Percentiles rank a stretch among this genome's conserved stretches.
phyloP scores from a whole-genome alignment of 2,797 vertebrate genomes.

The Urocyon cinereoargenteus region DNA sequence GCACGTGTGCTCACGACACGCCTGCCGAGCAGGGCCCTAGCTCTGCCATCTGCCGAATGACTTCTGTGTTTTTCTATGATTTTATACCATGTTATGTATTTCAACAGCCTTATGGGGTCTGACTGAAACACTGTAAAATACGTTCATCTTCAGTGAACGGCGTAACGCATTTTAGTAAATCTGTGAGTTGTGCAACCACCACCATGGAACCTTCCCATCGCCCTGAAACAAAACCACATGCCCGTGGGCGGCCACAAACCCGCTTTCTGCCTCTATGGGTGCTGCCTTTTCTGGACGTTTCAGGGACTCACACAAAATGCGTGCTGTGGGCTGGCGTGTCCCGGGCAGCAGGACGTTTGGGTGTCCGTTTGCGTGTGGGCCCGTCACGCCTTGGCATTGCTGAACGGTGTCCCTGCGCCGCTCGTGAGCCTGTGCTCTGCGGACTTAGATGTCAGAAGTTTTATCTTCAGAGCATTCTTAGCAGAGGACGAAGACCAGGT shows the following conservation, averaged over 20 bases:
- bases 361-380: accelerated
- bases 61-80: background rate
- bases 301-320: accelerated
- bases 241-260: accelerated
- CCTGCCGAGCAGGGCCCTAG: accelerated
- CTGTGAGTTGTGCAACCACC: accelerated
- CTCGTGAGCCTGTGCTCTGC: accelerated
- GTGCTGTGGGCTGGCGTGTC: accelerated
- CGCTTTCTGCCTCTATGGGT: accelerated
- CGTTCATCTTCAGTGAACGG: accelerated
- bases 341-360: accelerated
- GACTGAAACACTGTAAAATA: background rate
- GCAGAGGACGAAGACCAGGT: no score
- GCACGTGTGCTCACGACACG: background rate
- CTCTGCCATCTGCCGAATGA: accelerated
- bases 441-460: background rate
- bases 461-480: background rate
- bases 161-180: accelerated
- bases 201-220: accelerated
- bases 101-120: accelerated
- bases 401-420: accelerated
- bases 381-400: accelerated
- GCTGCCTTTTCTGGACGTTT: no score
- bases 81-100: accelerated
- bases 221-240: accelerated